These are phyloP conservation scores for Acrocyrtus sp. DNA, from an alignment of 2,888 invertebrate species.

Conservation along the genomic window DNA sequence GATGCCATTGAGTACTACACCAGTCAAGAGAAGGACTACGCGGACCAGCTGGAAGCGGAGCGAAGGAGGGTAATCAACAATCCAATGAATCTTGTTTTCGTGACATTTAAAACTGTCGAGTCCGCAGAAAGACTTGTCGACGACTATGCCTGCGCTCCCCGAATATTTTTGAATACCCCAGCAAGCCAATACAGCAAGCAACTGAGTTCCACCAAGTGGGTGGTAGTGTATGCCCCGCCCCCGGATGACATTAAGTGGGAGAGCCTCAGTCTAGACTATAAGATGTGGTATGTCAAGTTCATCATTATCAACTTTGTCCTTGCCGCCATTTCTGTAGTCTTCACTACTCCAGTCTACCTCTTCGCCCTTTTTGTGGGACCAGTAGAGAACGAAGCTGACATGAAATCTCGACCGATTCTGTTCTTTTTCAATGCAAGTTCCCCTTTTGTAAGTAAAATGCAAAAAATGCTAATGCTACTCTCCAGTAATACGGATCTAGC, in stretches of 20 bases:
- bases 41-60: constrained; percentile 81
- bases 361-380: constrained; percentile 2
- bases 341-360: not conserved
- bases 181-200: constrained; percentile 67
- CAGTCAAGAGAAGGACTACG: constrained; percentile 79
- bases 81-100: constrained; percentile 90
- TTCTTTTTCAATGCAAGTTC: too few relatives aligned
- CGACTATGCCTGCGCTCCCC: constrained; percentile 65
- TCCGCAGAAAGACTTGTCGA: constrained; percentile 66
- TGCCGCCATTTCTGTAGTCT: not conserved
- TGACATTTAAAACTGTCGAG: constrained; percentile 75
- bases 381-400: not conserved
- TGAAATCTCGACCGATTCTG: too few relatives aligned
- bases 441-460: too few relatives aligned
- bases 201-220: constrained; percentile 78
- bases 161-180: constrained; percentile 67
- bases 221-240: constrained; percentile 85
- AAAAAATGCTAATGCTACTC: too few relatives aligned
- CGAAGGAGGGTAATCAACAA: constrained; percentile 80
- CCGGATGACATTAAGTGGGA: constrained; percentile 91
- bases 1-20: constrained; percentile 90
- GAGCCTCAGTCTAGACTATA: not conserved
- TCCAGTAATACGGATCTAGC: too few relatives aligned
- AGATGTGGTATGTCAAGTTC: not conserved
- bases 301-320: not conserved